Evolutionary conservation across 2,797 vertebrate species (phyloP), one percentile per base, ranked within the genome.

Genomic region (Sardinella longiceps): DNA sequence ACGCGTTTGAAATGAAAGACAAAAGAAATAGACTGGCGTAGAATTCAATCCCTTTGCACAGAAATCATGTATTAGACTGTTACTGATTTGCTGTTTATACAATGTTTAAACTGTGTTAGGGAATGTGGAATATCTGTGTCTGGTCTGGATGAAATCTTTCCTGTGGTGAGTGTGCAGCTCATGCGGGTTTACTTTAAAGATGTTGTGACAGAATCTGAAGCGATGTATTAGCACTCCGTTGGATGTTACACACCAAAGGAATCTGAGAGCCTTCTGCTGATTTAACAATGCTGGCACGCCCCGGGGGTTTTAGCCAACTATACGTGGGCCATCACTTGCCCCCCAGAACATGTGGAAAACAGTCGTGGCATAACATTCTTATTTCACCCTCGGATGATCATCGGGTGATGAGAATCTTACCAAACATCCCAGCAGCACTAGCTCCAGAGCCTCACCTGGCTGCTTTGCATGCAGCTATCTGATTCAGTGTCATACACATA

Each of bases 351-450:
- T 39, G 70, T 77, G 70, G 33, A 23, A 33, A 77, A 37, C 37
- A 37, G 70, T 77, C 37, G 39, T 77, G 70, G 70, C 37, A 77
- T 77, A 77, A 77, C 70, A 77, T 77, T 77, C 33, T 43, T 77
- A 77, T 77, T 77, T 77, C 70, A 77, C 70, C 70, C 70, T 77
- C 37, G 70, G 70, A 77, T 77, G 70, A 77, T 77, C 70, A 77
- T 39, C 33, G 70, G 33, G 70, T 77, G 70, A 77, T 77, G 37
- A 43, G 70, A 77, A 43, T 77, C 70, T 77, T 18, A 77, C 70
- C 70, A 37, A 43, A 77, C 70, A 77, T 77, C 33, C 70, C 33
- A 43, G 70, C 15, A 77, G 33, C 37, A 33, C 15, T 37, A 20
- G 70, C 37, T 23, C 5, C 12, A 14, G 70, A 33, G 30, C 30